Evolutionary conservation across 2,888 invertebrate species (phyloP).

Genomic region (Catocala nupta): DNA sequence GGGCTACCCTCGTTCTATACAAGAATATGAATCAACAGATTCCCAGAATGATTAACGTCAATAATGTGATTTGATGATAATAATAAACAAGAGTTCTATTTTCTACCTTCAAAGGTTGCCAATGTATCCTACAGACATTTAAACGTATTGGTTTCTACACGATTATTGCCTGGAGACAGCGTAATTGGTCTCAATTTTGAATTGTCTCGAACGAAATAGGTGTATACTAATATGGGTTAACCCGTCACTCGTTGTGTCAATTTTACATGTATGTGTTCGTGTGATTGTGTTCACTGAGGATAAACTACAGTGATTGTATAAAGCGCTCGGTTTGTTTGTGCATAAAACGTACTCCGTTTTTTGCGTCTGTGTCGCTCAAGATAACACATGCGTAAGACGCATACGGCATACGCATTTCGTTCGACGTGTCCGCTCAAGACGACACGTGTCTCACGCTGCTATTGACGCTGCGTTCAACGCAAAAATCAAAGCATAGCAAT

Average conservation of each 20-base stretch:
- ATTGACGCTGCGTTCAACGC: too few relatives aligned
- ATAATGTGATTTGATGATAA: background rate
- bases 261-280: slow-evolving; percentile 5
- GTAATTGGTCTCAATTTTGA: slow-evolving; percentile 60
- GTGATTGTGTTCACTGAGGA: background rate
- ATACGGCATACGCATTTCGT: too few relatives aligned
- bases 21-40: too few relatives aligned
- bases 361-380: too few relatives aligned
- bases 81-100: background rate
- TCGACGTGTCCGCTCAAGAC: too few relatives aligned
- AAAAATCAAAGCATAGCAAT: too few relatives aligned
- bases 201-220: slow-evolving; percentile 36
- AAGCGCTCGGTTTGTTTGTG: background rate
- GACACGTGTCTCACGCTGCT: too few relatives aligned
- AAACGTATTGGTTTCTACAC: slow-evolving; percentile 45
- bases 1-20: too few relatives aligned
- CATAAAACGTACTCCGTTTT: too few relatives aligned
- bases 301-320: background rate
- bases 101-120: slow-evolving; percentile 16
- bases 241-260: slow-evolving; percentile 35
- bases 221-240: slow-evolving; percentile 26
- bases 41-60: background rate
- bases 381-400: too few relatives aligned
- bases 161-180: slow-evolving; percentile 43
- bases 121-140: slow-evolving; percentile 36